Evolutionary conservation across 2,113 vertebrate genomes (phyloP).

Genomic region (Zapornia atra): DNA sequence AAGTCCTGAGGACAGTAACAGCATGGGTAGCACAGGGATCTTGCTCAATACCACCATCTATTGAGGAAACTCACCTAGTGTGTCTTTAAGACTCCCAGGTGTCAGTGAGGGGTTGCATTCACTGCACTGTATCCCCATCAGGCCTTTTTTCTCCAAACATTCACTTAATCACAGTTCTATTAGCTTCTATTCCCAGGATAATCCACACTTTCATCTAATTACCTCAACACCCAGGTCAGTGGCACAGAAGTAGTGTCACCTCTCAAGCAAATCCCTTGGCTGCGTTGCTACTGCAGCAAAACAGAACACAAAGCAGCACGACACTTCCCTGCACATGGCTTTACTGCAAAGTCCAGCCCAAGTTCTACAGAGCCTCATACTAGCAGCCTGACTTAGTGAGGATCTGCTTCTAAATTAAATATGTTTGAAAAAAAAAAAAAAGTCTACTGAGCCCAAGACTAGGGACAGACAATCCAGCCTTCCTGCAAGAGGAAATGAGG

Average conservation of each 20-base stretch:
- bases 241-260: not conserved
- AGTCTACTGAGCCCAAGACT: not conserved
- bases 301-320: not conserved
- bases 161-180: not conserved
- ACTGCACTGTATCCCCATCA: not conserved
- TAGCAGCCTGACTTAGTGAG: not conserved
- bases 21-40: not conserved
- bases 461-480: not conserved
- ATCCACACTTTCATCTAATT: not conserved
- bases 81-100: not conserved
- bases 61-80: not conserved
- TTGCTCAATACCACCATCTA: not conserved
- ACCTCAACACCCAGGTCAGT: not conserved
- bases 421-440: not conserved
- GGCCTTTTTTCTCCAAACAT: not conserved
- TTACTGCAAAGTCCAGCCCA: not conserved
- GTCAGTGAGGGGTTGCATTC: not conserved
- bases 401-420: not conserved
- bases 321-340: fast-evolving
- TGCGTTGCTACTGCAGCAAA: not conserved
- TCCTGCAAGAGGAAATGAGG: constrained; percentile 28
- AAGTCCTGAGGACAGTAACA: not conserved
- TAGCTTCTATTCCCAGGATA: not conserved
- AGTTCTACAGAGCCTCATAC: not conserved
- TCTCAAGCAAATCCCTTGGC: not conserved